A percentile compares a stretch with the other conserved stretches of the same genome.
Conservation (phyloP, 2,797 vertebrate genomes). For the Mus spretus region DNA sequence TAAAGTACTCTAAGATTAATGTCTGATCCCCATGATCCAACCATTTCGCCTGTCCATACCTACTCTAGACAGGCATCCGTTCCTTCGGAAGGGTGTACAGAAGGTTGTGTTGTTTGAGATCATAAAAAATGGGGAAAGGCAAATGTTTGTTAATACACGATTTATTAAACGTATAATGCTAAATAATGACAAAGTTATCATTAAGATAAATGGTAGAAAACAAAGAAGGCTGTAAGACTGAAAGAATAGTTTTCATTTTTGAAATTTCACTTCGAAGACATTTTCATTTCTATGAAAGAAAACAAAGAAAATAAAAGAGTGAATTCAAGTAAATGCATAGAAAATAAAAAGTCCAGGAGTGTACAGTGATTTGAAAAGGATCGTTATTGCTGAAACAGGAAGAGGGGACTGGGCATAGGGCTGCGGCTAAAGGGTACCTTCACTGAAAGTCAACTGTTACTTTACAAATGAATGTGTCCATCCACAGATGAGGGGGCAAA, state of each 20-base stretch:
- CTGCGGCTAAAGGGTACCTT: not conserved
- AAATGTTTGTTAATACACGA: not conserved
- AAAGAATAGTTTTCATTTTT: not conserved
- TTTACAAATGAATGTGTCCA: not conserved
- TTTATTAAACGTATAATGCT: not conserved
- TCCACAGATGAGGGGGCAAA: not conserved
- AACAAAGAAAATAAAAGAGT: not conserved
- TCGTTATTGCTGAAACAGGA: not conserved
- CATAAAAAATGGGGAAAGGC: not conserved
- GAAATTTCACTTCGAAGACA: not conserved
- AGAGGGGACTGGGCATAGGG: not conserved
- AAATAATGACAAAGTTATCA: not conserved
- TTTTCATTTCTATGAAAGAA: constrained; percentile 3
- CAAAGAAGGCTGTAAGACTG: not conserved
- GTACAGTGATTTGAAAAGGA: not conserved
- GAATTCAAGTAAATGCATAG: not conserved
- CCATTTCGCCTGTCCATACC: not conserved
- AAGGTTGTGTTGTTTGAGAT: not conserved
- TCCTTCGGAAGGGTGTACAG: too few species aligned
- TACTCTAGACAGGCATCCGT: not conserved
- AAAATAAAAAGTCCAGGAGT: constrained; percentile 12
- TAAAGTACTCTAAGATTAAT: not conserved
- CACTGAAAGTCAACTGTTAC: not conserved
- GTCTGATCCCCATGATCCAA: not conserved
- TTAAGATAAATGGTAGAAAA: not conserved